Percentiles rank a stretch among this genome's conserved stretches.
Conservation (phyloP, 2,797 vertebrate species). For the Danio tinwini region DNA sequence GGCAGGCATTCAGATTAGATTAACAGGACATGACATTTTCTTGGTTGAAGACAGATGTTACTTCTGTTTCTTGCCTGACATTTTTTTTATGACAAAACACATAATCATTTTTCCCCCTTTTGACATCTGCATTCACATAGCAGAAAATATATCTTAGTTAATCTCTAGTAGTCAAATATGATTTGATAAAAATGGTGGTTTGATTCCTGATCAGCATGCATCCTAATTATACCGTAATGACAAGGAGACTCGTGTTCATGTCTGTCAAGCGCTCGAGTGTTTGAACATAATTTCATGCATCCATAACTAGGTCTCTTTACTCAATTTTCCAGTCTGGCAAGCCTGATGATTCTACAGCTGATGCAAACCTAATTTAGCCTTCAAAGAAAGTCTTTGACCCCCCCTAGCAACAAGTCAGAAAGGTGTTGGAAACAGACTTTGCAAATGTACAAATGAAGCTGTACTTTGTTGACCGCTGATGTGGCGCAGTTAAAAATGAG, state of each 20-base stretch:
- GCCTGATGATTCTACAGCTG: slow-evolving; percentile 39
- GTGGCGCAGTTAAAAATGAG: slow-evolving; percentile 13
- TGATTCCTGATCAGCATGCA: slow-evolving; percentile 43
- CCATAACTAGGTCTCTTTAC: slow-evolving; percentile 48
- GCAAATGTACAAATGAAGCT: neutral
- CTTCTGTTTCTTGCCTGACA: slow-evolving; percentile 67
- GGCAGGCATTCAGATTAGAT: slow-evolving; percentile 74
- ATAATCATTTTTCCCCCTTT: slow-evolving; percentile 19
- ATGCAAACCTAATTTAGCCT: slow-evolving; percentile 30
- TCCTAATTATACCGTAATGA: slow-evolving; percentile 42
- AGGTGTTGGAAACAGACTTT: slow-evolving; percentile 23
- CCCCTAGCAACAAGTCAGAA: slow-evolving; percentile 17
- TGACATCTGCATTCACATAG: neutral
- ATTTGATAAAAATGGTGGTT: slow-evolving; percentile 27
- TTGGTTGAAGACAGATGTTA: slow-evolving; percentile 74
- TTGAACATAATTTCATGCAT: slow-evolving; percentile 51
- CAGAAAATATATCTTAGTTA: neutral
- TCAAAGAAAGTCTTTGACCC: slow-evolving; percentile 8
- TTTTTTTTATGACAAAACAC: slow-evolving; percentile 53
- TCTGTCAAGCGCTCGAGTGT: slow-evolving; percentile 14
- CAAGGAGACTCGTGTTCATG: slow-evolving; percentile 30
- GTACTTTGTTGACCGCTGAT: neutral
- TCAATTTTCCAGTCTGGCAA: slow-evolving; percentile 34
- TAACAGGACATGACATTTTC: slow-evolving; percentile 76
- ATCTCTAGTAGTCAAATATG: slow-evolving; percentile 29